Evolutionary conservation across 1,140 invertebrate species (phyloP).

Genomic region (Nilaparvata lugens): DNA sequence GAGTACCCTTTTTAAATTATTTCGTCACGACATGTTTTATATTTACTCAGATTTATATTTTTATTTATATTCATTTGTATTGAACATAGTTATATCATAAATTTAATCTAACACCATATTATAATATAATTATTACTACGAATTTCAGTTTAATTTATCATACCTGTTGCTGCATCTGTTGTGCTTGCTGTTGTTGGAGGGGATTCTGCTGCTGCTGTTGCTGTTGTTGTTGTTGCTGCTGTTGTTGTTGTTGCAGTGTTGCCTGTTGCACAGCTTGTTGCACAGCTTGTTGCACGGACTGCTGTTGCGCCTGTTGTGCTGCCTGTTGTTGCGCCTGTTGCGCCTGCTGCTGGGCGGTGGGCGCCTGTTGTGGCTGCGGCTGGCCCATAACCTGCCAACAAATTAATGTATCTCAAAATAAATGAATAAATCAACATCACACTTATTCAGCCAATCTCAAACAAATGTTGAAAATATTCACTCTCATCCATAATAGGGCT

Average conservation of each 20-base stretch:
- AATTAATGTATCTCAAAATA: neutral
- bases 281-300: conserved; percentile 21
- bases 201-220: conserved; percentile 20
- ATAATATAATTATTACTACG: too few relatives aligned
- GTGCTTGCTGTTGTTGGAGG: conserved; percentile 10
- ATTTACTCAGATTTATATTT: too few relatives aligned
- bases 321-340: conserved; percentile 28
- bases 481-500: too few relatives aligned
- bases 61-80: neutral
- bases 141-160: too few relatives aligned
- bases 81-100: too few relatives aligned
- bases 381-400: neutral
- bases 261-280: conserved; percentile 14
- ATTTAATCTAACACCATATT: too few relatives aligned
- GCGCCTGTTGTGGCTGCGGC: too few relatives aligned
- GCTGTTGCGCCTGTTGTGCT: conserved; percentile 39
- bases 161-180: conserved; percentile 15
- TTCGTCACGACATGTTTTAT: too few relatives aligned
- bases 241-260: conserved; percentile 19
- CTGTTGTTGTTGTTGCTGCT: conserved; percentile 33
- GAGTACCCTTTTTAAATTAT: too few relatives aligned
- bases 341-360: neutral
- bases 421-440: too few relatives aligned
- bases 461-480: too few relatives aligned
- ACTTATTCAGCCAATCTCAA: too few relatives aligned